Conservation (phyloP, 2,113 vertebrate species). For the Puntigrus tetrazona region DNA sequence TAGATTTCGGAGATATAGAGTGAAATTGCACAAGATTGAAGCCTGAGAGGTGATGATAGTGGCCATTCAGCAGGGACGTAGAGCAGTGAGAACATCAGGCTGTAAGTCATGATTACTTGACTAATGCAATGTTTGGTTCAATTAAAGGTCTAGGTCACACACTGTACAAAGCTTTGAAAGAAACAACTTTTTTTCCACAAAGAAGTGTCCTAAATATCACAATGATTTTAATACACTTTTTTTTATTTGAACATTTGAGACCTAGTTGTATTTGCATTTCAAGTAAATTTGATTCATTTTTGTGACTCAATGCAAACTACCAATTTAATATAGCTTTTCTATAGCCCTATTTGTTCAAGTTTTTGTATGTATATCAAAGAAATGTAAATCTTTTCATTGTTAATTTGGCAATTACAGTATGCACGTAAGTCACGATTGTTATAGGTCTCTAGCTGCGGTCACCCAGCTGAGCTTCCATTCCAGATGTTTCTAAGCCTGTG, state of each 20-base stretch:
- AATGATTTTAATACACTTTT: neutral
- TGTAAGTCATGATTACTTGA: neutral
- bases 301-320: neutral
- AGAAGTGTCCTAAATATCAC: neutral
- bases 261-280: neutral
- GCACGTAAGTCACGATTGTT: neutral
- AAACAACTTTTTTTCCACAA: neutral
- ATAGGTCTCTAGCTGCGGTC: neutral
- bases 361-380: neutral
- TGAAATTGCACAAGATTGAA: neutral
- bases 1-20: conserved; percentile 14
- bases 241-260: neutral
- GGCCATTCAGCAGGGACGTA: neutral
- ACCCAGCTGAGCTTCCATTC: conserved; percentile 1
- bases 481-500: conserved; percentile 7
- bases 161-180: neutral
- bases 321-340: neutral
- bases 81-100: neutral
- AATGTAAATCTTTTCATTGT: neutral
- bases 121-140: too few relatives aligned
- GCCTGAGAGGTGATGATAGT: neutral
- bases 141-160: neutral
- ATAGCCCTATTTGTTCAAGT: too few relatives aligned
- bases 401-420: neutral
- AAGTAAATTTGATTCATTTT: neutral